Percentiles rank a stretch among this genome's conserved stretches.
Conservation (phyloP, 2,113 vertebrate species). For the Entelurus aequoreus region DNA sequence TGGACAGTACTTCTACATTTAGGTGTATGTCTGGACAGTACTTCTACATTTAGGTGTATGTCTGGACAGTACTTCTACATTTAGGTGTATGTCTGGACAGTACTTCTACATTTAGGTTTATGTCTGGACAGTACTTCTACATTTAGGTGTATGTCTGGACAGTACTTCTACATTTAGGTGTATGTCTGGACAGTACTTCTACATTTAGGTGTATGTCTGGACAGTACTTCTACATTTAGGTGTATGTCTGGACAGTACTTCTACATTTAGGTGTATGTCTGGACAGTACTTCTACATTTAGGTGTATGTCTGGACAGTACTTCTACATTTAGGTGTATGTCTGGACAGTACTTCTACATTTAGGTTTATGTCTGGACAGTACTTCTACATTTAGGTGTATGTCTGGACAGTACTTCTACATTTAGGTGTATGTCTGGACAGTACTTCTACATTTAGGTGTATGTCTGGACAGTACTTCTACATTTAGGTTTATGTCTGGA, state of each 20-base stretch:
- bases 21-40: conserved; percentile 70
- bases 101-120: too few relatives aligned
- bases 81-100: conserved; percentile 53
- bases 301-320: conserved; percentile 52
- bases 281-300: background rate
- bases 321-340: too few relatives aligned
- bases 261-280: conserved; percentile 48
- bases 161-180: too few relatives aligned
- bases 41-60: too few relatives aligned
- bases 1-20: too few relatives aligned
- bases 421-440: conserved; percentile 53
- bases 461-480: conserved; percentile 52
- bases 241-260: conserved; percentile 52
- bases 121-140: too few relatives aligned
- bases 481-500: too few relatives aligned
- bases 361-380: too few relatives aligned
- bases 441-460: too few relatives aligned
- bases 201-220: conserved; percentile 52
- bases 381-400: too few relatives aligned
- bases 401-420: conserved; percentile 55
- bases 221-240: background rate
- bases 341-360: conserved; percentile 52
- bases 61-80: conserved; percentile 52
- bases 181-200: conserved; percentile 52
- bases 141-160: too few relatives aligned